Conservation (phyloP, 2,888 invertebrate species). For the Microctonus hyperodae region DNA sequence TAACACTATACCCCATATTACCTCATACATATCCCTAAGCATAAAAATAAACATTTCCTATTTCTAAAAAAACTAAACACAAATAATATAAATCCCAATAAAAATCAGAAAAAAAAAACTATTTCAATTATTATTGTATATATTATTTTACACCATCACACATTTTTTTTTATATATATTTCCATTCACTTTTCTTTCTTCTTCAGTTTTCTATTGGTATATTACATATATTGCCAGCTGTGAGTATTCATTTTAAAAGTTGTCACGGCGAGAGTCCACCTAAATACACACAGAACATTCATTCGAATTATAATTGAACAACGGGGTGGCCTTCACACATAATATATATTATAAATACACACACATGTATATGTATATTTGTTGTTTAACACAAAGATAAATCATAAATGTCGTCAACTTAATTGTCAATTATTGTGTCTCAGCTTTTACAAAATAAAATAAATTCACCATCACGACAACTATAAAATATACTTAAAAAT, state of each 20-base stretch:
- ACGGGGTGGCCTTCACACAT: slow-evolving; percentile 40
- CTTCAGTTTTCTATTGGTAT: slow-evolving; percentile 16
- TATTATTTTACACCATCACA: slow-evolving; percentile 39
- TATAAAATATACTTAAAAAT: no score
- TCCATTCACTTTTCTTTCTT: no score
- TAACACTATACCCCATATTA: neutral
- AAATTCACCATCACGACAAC: no score
- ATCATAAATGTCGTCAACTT: no score
- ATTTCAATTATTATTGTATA: slow-evolving; percentile 19
- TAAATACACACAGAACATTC: slow-evolving; percentile 45
- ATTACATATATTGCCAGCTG: slow-evolving; percentile 50
- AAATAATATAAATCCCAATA: neutral
- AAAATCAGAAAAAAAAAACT: slow-evolving; percentile 13
- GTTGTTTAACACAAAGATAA: no score
- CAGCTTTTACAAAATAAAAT: no score
- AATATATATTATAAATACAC: no score
- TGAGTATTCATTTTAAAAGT: slow-evolving; percentile 30
- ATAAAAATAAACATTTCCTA: no score
- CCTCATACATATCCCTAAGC: neutral
- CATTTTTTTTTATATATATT: slow-evolving; percentile 32
- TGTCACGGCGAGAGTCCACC: slow-evolving; percentile 44
- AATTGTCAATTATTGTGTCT: no score
- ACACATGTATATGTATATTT: neutral
- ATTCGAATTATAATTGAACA: slow-evolving; percentile 51
- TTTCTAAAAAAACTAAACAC: neutral